Base-by-base conservation (phyloP, 2,888 invertebrate genomes). In the Anthoptus insignis region DNA sequence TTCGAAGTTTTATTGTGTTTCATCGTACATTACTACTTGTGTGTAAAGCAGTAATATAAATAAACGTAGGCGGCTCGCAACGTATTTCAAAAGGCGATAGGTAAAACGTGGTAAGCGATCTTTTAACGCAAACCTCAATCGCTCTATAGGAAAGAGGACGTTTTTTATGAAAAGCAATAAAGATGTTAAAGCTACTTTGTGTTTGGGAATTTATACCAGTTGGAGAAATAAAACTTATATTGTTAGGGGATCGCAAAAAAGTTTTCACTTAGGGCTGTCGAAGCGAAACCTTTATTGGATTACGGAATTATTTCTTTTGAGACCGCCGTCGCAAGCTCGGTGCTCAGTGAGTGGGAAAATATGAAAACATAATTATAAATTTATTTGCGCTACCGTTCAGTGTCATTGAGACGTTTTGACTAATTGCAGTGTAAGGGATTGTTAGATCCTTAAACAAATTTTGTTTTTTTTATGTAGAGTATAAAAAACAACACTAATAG, bases 131-230 rank as follows among this genome's bases (percentile, higher is more conserved):
- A 84, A 80, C 76, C 80, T 80, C 77, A 79, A 84, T 82, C 82
- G 81, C 77, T 84, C 84, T 87, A 86, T 88, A 85, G 84, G 84
- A 87, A 82, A 81, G 82, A 67, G 77, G 84, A 73, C 82, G 83
- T 86, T 89, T 42, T 88, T 89, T 92, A 92, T 92, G 89, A 91
- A 91, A 91, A 89, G 87, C 91, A 88, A 91, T 92, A 92, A 91
- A 91, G 88, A 89, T 88, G 90, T 89, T 89, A 87, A 84, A 87
- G 88, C 88, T 91, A 92, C 91, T 92, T 91, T 92, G 91, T 91
- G 88, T 91, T 89, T 86, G 90, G 82, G 84, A 91, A 91, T 92
- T 92, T 92, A 92, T 92, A 87, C 90, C 88, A 88, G 87, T 88
- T 86, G 82, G 84, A 86, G 86, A 83, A 90, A 91, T 91, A 91